These are phyloP conservation scores for Ormyrus labotus DNA, from an alignment of 2,888 invertebrate genomes.

Conservation along the genomic window DNA sequence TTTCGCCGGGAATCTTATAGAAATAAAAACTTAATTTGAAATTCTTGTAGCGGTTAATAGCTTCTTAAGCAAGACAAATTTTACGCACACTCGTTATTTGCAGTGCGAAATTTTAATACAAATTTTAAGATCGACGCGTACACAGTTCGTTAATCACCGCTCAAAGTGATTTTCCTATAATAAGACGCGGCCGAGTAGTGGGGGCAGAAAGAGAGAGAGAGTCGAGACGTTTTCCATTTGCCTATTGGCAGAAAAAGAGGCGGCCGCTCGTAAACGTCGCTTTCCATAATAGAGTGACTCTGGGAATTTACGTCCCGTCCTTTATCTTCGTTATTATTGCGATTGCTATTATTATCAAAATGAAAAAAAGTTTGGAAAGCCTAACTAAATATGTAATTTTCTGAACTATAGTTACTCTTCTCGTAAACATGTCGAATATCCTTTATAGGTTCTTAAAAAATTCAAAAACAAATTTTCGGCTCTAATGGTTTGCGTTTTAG, in stretches of 20 bases:
- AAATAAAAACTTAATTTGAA: conserved; percentile 32
- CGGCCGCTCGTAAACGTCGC: conserved; percentile 61
- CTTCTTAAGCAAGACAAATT: conserved; percentile 26
- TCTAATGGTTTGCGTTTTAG: too few relatives aligned
- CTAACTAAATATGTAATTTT: too few relatives aligned
- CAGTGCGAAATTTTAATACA: conserved; percentile 33
- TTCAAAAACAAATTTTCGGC: too few relatives aligned
- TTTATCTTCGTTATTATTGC: conserved; percentile 55
- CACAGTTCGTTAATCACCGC: conserved; percentile 46
- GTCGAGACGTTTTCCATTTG: conserved; percentile 44
- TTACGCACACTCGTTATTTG: conserved; percentile 25
- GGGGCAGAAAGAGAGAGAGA: too few relatives aligned
- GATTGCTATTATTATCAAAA: background rate
- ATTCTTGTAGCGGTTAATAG: conserved; percentile 6
- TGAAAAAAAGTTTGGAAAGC: background rate
- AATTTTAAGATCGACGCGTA: conserved; percentile 14
- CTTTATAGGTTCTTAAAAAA: too few relatives aligned
- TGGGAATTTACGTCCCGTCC: conserved; percentile 61
- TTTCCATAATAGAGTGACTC: conserved; percentile 61
- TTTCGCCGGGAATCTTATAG: background rate
- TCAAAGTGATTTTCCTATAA: conserved; percentile 51
- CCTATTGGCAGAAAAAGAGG: conserved; percentile 40
- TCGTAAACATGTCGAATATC: background rate
- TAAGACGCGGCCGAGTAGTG: conserved; percentile 31
- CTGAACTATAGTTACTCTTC: too few relatives aligned